Evolutionary conservation across 2,113 vertebrate species (phyloP).

Genomic region (Ictalurus punctatus): DNA sequence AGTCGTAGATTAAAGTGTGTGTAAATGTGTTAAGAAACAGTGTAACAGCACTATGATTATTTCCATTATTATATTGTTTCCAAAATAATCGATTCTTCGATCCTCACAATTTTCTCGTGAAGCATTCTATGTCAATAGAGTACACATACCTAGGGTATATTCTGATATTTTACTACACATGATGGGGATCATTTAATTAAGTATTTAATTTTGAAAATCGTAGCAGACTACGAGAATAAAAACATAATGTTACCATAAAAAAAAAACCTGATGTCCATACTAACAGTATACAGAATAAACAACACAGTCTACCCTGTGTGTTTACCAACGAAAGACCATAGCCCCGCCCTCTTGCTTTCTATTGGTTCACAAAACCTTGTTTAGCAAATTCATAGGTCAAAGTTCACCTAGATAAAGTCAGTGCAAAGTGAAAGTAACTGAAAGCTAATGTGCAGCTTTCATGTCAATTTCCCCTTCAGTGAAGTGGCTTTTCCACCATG

Average conservation of each 20-base stretch:
- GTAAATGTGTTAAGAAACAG: background rate
- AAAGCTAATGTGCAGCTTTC: background rate
- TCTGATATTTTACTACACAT: background rate
- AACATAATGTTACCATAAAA: background rate
- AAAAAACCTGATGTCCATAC: background rate
- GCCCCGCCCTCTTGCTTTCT: background rate
- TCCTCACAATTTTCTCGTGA: background rate
- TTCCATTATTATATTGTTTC: background rate
- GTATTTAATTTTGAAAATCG: background rate
- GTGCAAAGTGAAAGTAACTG: conserved; percentile 6
- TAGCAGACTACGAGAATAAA: background rate
- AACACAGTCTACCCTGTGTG: background rate
- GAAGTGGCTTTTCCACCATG: background rate
- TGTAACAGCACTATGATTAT: too few species aligned
- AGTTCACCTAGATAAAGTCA: background rate
- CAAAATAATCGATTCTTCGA: background rate
- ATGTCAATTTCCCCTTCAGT: background rate
- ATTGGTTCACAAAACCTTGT: background rate
- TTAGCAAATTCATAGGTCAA: background rate
- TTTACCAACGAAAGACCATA: background rate
- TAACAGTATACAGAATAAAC: background rate
- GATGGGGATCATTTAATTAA: background rate
- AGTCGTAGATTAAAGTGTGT: background rate
- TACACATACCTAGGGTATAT: background rate
- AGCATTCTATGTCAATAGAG: background rate